Conservation (phyloP, 2,113 vertebrate genomes). For the Lagopus muta region DNA sequence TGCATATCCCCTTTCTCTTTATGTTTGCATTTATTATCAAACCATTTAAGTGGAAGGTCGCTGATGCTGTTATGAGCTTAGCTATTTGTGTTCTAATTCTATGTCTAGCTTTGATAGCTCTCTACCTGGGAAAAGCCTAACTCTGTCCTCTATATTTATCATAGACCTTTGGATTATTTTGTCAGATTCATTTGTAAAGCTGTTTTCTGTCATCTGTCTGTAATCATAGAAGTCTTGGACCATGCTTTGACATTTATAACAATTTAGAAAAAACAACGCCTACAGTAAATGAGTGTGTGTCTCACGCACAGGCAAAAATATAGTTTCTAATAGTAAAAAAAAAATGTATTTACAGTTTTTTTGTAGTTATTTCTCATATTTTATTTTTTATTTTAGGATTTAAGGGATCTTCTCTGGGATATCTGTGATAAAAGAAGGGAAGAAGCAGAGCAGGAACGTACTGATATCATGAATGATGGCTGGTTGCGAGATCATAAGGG, state of each 20-base stretch:
- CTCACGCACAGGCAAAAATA: not conserved
- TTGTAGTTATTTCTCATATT: not conserved
- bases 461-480: slow-evolving; percentile 74
- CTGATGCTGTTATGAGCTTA: not conserved
- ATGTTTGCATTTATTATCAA: not conserved
- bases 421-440: slow-evolving; percentile 86
- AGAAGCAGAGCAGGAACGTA: slow-evolving; percentile 83
- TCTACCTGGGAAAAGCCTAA: not conserved
- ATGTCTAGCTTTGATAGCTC: not conserved
- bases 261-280: not conserved
- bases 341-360: not conserved
- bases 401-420: slow-evolving; percentile 88
- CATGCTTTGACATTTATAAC: not conserved
- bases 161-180: not conserved
- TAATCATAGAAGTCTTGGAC: not conserved
- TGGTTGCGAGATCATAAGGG: slow-evolving; percentile 84
- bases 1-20: not conserved
- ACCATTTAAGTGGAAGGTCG: not conserved
- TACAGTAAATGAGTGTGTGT: not conserved
- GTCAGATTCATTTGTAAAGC: not conserved
- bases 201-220: not conserved
- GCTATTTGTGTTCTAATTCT: not conserved
- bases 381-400: slow-evolving; percentile 77
- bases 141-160: not conserved
- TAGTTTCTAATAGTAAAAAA: not conserved